A percentile compares a stretch with the other conserved stretches of the same genome.
Evolutionary conservation across 92 coral and sea anemone species (phyloP).

Genomic region (Anthopleura xanthogrammica): DNA sequence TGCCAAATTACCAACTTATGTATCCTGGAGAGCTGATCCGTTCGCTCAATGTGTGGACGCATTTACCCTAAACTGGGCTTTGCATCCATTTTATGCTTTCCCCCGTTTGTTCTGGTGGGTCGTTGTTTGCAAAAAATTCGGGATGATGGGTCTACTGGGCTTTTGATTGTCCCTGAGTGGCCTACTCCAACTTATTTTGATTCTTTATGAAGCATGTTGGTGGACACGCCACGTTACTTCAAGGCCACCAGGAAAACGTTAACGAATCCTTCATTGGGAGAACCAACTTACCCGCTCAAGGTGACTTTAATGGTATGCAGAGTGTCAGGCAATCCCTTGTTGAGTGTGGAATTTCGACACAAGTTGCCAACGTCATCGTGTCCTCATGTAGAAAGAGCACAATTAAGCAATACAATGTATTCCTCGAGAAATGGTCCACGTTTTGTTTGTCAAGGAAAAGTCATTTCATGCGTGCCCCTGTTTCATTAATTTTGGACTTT

Average conservation of each 20-base stretch:
- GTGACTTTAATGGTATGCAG: constrained; percentile 31
- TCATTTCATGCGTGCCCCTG: constrained; percentile 62
- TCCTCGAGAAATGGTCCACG: constrained; percentile 47
- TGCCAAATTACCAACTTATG: constrained; percentile 44
- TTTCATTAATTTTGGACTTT: constrained; percentile 28
- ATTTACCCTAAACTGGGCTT: constrained; percentile 44
- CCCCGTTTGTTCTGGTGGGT: constrained; percentile 27
- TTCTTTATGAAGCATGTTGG: constrained; percentile 28
- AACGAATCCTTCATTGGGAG: constrained; percentile 7
- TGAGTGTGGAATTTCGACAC: constrained; percentile 37
- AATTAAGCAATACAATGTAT: constrained; percentile 58
- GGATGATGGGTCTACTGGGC: constrained; percentile 8
- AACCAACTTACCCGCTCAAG: constrained; percentile 14
- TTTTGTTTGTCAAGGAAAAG: constrained; percentile 47
- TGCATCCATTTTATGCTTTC: constrained; percentile 39
- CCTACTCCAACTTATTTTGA: constrained; percentile 18
- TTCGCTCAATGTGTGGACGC: constrained; percentile 44
- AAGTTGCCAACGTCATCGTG: constrained; percentile 59
- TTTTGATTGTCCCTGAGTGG: constrained; percentile 13
- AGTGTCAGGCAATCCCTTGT: constrained; percentile 29
- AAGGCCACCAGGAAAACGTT: constrained; percentile 8
- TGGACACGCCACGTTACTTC: constrained; percentile 26
- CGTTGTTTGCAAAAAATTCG: neutral
- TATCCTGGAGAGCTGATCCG: constrained; percentile 47
- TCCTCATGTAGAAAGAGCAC: constrained; percentile 54